phyloP scores from a whole-genome alignment of 2,113 vertebrate genomes.

The Pongo pygmaeus region DNA sequence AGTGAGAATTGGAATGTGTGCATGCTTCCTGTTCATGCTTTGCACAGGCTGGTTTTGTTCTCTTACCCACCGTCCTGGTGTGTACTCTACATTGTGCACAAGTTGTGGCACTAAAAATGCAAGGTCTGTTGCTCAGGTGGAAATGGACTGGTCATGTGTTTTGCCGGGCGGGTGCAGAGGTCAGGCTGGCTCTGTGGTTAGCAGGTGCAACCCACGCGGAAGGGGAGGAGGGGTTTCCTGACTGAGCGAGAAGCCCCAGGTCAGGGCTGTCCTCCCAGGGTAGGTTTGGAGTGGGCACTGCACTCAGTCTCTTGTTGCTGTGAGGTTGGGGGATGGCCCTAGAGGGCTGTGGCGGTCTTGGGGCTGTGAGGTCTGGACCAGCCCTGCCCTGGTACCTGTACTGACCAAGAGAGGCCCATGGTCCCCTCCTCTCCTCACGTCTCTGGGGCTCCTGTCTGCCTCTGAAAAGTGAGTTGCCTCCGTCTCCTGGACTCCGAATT shows the following conservation, averaged over 20 bases:
- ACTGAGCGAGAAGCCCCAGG: not conserved
- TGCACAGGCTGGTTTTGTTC: not conserved
- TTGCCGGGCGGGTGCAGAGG: not conserved
- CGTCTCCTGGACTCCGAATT: not conserved
- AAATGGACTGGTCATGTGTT: not conserved
- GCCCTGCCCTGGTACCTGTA: not conserved
- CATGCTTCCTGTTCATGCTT: not conserved
- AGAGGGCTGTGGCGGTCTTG: not conserved
- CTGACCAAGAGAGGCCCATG: not conserved
- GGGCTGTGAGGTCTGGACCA: not conserved
- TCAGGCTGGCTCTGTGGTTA: no score
- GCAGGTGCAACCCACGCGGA: not conserved
- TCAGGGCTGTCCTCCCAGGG: not conserved
- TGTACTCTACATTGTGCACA: conserved; percentile 23
- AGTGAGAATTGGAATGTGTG: not conserved
- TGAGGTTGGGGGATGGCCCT: no score
- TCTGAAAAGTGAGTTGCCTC: not conserved
- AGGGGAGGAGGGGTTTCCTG: not conserved
- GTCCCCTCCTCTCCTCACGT: not conserved
- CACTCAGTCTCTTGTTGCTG: not conserved
- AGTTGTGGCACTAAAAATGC: not conserved
- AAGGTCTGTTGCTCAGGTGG: conserved; percentile 16
- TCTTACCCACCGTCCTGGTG: not conserved
- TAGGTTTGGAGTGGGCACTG: not conserved
- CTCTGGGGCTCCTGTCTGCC: not conserved